Evolutionary conservation across 2,113 vertebrate species (phyloP).

Genomic region (Macaca mulatta): DNA sequence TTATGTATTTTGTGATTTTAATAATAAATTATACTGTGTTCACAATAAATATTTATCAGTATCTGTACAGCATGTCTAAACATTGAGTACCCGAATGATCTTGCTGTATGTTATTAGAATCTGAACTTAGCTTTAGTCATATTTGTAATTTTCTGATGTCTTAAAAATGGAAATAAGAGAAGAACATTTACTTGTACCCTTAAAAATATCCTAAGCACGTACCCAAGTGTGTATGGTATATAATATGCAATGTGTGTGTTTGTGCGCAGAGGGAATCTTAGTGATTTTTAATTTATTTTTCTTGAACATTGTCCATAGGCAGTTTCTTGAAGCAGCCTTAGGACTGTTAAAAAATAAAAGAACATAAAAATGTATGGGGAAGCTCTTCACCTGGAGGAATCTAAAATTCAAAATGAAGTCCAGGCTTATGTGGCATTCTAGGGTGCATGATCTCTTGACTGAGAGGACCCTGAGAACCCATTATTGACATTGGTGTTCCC

Average conservation of each 20-base stretch:
- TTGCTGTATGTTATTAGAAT: neutral
- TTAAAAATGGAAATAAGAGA: constrained; percentile 53
- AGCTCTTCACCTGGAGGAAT: neutral
- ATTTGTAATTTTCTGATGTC: constrained; percentile 36
- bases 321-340: neutral
- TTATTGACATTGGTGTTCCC: neutral
- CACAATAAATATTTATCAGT: constrained; percentile 69
- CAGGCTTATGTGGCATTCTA: neutral
- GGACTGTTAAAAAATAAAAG: neutral
- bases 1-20: constrained; percentile 66
- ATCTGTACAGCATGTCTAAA: constrained; percentile 28
- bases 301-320: neutral
- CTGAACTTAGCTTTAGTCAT: constrained; percentile 15
- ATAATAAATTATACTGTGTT: constrained; percentile 56
- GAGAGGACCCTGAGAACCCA: neutral
- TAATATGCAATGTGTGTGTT: neutral
- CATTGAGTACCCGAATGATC: neutral
- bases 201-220: neutral
- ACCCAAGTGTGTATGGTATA: neutral
- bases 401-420: constrained; percentile 26
- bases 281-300: neutral
- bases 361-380: neutral
- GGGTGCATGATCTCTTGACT: neutral
- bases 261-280: neutral
- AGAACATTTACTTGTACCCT: neutral